Evolutionary conservation across 2,797 vertebrate species (phyloP).

Genomic region (Melanotaenia boesemani): DNA sequence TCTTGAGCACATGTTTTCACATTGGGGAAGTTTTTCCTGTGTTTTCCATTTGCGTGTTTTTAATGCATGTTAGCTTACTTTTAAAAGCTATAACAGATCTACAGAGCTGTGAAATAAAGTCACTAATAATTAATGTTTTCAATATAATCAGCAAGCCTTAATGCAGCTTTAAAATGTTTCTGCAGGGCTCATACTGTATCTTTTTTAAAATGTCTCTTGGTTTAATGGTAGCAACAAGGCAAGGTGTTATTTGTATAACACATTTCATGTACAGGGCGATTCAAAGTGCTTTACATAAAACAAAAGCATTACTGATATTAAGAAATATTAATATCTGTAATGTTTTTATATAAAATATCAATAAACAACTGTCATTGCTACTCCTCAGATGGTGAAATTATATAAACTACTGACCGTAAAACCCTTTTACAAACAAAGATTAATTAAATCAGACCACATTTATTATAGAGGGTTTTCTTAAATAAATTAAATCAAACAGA

Average conservation of each 20-base stretch:
- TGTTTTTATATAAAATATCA: no score
- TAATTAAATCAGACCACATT: conserved; percentile 33
- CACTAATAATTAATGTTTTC: not conserved
- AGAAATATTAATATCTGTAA: no score
- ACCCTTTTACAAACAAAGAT: conserved; percentile 22
- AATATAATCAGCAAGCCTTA: not conserved
- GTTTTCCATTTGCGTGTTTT: no score
- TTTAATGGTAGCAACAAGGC: conserved; percentile 26
- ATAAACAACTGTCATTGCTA: conserved; percentile 15
- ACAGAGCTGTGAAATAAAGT: not conserved
- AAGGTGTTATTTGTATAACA: no score
- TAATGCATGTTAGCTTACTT: not conserved
- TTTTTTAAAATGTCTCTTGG: conserved; percentile 19
- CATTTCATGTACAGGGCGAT: no score
- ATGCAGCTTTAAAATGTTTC: not conserved
- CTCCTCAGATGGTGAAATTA: conserved; percentile 41
- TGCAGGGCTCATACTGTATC: not conserved
- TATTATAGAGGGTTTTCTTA: conserved; percentile 18
- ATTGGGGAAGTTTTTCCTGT: not conserved
- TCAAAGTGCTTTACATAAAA: no score
- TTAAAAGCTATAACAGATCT: not conserved
- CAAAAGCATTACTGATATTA: no score
- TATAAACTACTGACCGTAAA: conserved; percentile 7
- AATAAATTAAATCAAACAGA: conserved; percentile 21
- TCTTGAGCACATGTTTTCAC: not conserved